These are phyloP conservation scores for Pogonocichla stellata DNA, from an alignment of 2,113 vertebrate genomes.

Conservation along the genomic window DNA sequence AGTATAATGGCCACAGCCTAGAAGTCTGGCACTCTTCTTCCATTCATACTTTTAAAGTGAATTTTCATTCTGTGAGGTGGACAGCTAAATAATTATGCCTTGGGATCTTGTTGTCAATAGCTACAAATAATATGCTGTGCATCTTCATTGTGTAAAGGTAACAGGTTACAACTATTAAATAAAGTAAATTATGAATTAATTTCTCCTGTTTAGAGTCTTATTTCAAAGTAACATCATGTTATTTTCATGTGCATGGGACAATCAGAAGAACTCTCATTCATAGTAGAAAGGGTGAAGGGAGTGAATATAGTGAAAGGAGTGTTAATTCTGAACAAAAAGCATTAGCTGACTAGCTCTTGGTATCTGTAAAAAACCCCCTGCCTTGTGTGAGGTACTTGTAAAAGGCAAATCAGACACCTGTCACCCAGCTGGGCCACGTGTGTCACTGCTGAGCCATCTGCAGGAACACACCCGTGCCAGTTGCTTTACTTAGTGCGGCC, in stretches of 20 bases:
- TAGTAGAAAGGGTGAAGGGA: not conserved
- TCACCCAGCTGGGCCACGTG: constrained; percentile 57
- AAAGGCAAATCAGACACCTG: constrained; percentile 63
- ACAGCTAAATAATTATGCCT: not conserved
- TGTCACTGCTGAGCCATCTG: constrained; percentile 70
- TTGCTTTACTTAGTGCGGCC: constrained; percentile 67
- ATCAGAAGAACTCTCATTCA: not conserved
- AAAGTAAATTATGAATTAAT: not conserved
- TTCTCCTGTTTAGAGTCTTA: not conserved
- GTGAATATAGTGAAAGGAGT: not conserved
- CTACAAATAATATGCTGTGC: not conserved
- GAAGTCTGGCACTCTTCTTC: not conserved
- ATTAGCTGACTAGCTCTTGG: not conserved
- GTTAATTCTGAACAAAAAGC: constrained; percentile 6
- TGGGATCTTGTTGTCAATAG: not conserved
- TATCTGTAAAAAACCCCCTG: not conserved
- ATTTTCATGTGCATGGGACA: not conserved
- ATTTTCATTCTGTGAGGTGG: not conserved
- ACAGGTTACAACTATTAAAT: not conserved
- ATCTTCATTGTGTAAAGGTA: not conserved
- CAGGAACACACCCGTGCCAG: constrained; percentile 49
- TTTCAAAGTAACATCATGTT: not conserved
- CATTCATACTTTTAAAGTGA: not conserved
- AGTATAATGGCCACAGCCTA: not conserved
- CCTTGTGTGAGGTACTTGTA: constrained; percentile 43